Percentiles rank a stretch among this genome's conserved stretches.
Conservation (phyloP, 1,140 invertebrate species). For the Diploscapter pachys region DNA sequence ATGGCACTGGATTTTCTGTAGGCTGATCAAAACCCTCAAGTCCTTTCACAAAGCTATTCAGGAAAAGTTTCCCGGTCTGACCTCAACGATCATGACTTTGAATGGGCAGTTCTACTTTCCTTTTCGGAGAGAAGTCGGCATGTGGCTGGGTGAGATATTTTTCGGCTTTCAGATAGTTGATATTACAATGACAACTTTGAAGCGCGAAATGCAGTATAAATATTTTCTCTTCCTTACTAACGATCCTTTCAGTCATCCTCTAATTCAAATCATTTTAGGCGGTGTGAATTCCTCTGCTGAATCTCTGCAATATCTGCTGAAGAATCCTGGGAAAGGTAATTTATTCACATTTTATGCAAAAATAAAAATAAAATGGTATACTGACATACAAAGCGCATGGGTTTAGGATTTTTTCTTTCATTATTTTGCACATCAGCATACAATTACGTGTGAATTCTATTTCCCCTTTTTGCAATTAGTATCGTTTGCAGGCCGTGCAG, state of each 20-base stretch:
- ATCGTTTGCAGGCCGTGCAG: slow-evolving; percentile 64
- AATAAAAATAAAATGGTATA: no score
- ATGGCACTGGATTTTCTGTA: slow-evolving; percentile 59
- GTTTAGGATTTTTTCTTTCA: no score
- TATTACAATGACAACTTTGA: neutral
- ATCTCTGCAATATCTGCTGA: slow-evolving; percentile 63
- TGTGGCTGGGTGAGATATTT: slow-evolving; percentile 53
- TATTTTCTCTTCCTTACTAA: neutral
- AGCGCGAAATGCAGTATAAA: no score
- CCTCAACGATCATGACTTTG: slow-evolving; percentile 70
- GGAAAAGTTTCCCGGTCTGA: slow-evolving; percentile 60
- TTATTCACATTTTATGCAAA: neutral
- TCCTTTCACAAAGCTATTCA: no score
- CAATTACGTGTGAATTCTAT: no score
- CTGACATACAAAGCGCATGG: no score
- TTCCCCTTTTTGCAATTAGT: neutral
- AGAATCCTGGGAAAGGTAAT: slow-evolving; percentile 48
- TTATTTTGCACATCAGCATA: no score
- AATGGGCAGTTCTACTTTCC: slow-evolving; percentile 77
- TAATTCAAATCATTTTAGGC: slow-evolving; percentile 36
- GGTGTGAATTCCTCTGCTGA: slow-evolving; percentile 40
- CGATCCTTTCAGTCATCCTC: neutral
- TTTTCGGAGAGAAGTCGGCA: slow-evolving; percentile 72
- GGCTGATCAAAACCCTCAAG: no score
- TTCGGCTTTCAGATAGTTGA: neutral